Evolutionary conservation across 1,140 invertebrate genomes (phyloP).

Genomic region (Nymphalis io): DNA sequence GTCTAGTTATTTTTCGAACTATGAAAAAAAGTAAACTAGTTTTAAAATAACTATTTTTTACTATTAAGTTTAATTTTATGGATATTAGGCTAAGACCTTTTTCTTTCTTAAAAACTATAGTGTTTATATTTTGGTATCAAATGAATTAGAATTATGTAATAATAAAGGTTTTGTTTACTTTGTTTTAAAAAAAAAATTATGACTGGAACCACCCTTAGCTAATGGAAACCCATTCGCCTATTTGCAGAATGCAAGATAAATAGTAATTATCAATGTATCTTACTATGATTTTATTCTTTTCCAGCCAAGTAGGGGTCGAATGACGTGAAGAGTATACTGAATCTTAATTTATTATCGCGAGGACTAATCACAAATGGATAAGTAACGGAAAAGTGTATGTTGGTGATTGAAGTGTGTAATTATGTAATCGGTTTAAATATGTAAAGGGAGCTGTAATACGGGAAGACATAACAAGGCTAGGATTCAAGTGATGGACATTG

Average conservation of each 20-base stretch:
- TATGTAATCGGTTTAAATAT: constrained; percentile 56
- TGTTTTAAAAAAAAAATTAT: too few species aligned
- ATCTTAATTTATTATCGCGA: constrained; percentile 78
- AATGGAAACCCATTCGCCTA: too few species aligned
- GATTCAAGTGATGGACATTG: constrained; percentile 69
- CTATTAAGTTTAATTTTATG: background rate
- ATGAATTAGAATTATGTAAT: too few species aligned
- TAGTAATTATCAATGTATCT: too few species aligned
- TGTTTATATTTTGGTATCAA: too few species aligned
- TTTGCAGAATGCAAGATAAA: too few species aligned
- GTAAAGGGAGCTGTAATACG: constrained; percentile 52
- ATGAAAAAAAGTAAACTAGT: too few species aligned
- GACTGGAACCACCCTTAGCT: too few species aligned
- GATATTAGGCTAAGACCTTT: too few species aligned
- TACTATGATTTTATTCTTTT: constrained; percentile 36
- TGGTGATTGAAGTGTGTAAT: constrained; percentile 68
- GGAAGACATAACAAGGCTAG: constrained; percentile 60
- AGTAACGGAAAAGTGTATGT: constrained; percentile 74
- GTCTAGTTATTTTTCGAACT: too few species aligned
- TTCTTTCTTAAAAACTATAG: too few species aligned
- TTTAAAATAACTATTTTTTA: background rate
- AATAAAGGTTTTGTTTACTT: too few species aligned
- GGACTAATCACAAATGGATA: constrained; percentile 71
- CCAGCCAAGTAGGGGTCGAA: constrained; percentile 66
- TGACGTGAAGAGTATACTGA: constrained; percentile 56